A percentile compares a stretch with the other conserved stretches of the same genome.
phyloP scores from a whole-genome alignment of 2,797 vertebrate species.

The Aulostomus chinensis region DNA sequence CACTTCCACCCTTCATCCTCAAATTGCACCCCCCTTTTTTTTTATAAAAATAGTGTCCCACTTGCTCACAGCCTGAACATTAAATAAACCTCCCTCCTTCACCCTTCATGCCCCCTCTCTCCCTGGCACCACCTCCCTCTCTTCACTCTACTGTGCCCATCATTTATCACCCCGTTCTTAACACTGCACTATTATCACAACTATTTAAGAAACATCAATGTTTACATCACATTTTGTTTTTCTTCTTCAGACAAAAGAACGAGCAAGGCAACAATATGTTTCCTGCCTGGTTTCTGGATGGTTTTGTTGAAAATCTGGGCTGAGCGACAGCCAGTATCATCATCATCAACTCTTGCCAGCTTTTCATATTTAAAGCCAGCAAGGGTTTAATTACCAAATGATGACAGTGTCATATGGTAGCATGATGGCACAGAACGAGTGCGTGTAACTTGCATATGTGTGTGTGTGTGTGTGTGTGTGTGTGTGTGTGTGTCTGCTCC shows the following conservation, averaged over 20 bases:
- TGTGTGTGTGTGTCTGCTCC: constrained; percentile 10
- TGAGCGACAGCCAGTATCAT: constrained; percentile 80
- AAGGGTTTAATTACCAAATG: constrained; percentile 95
- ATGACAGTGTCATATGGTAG: constrained; percentile 94
- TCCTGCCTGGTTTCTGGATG: constrained; percentile 66
- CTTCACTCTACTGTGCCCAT: constrained; percentile 36
- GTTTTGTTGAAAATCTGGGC: constrained; percentile 73
- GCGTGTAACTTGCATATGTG: constrained; percentile 40
- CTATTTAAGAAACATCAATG: no score
- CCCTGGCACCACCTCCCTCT: constrained; percentile 59
- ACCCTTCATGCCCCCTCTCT: constrained; percentile 53
- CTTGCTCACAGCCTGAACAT: constrained; percentile 76
- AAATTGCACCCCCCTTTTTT: constrained; percentile 13
- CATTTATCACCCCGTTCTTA: constrained; percentile 39
- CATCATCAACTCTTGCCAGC: constrained; percentile 86
- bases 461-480: constrained; percentile 2
- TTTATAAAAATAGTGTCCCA: constrained; percentile 67
- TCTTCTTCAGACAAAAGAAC: no score
- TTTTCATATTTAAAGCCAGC: constrained; percentile 95
- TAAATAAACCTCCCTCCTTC: constrained; percentile 72
- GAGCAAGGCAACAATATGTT: constrained; percentile 72
- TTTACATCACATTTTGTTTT: no score
- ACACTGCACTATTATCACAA: no score
- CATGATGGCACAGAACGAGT: constrained; percentile 87
- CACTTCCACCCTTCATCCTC: constrained; percentile 38